Evolutionary conservation across 2,888 invertebrate genomes (phyloP).

Genomic region (Aromia moschata): DNA sequence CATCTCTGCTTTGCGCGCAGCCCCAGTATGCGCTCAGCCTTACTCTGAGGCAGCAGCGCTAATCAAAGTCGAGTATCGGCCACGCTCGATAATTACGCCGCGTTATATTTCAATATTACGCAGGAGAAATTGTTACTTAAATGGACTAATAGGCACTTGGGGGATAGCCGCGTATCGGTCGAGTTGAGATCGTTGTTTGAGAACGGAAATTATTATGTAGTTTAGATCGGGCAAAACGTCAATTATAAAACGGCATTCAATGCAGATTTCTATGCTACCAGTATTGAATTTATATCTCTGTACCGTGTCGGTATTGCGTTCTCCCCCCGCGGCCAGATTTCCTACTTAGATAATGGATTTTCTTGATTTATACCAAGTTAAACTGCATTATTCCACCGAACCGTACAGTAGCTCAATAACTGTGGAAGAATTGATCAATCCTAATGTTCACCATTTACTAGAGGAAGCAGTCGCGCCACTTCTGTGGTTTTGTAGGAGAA

Average conservation of each 20-base stretch:
- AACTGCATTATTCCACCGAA: too few relatives aligned
- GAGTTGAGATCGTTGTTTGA: conserved; percentile 37
- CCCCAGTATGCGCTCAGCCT: too few relatives aligned
- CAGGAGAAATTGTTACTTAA: conserved; percentile 33
- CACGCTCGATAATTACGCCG: conserved; percentile 32
- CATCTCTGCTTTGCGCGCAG: too few relatives aligned
- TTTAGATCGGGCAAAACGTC: conserved; percentile 46
- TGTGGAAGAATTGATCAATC: too few relatives aligned
- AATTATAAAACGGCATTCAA: conserved; percentile 45
- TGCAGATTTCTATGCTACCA: conserved; percentile 47
- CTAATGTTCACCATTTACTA: too few relatives aligned
- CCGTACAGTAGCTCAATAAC: too few relatives aligned
- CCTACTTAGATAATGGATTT: conserved; percentile 25
- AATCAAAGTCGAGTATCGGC: conserved; percentile 27
- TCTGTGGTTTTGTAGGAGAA: too few relatives aligned
- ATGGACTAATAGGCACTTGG: conserved; percentile 36
- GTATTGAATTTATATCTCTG: conserved; percentile 40
- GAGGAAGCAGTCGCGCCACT: too few relatives aligned
- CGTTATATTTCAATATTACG: conserved; percentile 37
- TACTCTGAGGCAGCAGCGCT: conserved; percentile 23
- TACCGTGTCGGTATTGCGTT: conserved; percentile 33
- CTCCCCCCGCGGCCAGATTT: conserved; percentile 23
- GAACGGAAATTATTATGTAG: conserved; percentile 48
- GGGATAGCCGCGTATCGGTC: conserved; percentile 16
- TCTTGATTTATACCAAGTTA: conserved; percentile 19